A percentile compares a stretch with the other conserved stretches of the same genome.
Conservation (phyloP, 2,113 vertebrate species). For the Cryptoleucopteryx plumbea region DNA sequence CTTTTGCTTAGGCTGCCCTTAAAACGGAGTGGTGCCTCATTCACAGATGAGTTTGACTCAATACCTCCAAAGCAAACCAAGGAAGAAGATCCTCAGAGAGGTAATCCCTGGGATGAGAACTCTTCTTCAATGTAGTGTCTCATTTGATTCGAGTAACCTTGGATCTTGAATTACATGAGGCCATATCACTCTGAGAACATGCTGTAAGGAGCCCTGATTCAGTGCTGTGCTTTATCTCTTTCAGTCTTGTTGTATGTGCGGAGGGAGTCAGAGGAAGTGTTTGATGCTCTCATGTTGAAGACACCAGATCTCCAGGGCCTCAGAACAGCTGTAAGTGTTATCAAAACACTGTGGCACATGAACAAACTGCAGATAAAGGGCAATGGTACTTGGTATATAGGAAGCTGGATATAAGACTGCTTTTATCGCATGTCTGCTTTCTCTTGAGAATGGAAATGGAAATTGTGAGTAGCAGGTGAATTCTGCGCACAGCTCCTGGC, state of each 20-base stretch:
- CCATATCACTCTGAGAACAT: fast-evolving
- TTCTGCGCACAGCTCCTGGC: neutral
- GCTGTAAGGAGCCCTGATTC: fast-evolving
- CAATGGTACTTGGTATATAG: neutral
- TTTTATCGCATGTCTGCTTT: neutral
- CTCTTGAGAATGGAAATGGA: neutral
- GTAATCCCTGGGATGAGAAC: constrained; percentile 59
- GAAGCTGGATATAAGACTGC: neutral
- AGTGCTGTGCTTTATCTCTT: neutral
- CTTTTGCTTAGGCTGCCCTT: constrained; percentile 70
- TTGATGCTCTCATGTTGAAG: constrained; percentile 95
- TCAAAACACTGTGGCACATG: fast-evolving
- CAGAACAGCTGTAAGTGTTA: constrained; percentile 86
- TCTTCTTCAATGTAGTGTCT: neutral
- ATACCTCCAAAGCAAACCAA: constrained; percentile 79
- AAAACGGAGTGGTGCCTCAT: constrained; percentile 80
- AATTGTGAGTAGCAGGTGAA: neutral
- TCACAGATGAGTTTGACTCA: constrained; percentile 75
- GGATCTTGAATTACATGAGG: fast-evolving
- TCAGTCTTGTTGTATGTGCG: constrained; percentile 92
- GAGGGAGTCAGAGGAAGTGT: constrained; percentile 88
- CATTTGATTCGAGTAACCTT: neutral
- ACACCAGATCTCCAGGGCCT: constrained; percentile 89
- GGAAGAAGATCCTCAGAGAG: constrained; percentile 87
- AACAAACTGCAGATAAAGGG: neutral